Percentiles rank a stretch among this genome's conserved stretches.
These are phyloP conservation scores for Deroplatys truncata DNA, from an alignment of 2,888 invertebrate species.

Conservation along the genomic window DNA sequence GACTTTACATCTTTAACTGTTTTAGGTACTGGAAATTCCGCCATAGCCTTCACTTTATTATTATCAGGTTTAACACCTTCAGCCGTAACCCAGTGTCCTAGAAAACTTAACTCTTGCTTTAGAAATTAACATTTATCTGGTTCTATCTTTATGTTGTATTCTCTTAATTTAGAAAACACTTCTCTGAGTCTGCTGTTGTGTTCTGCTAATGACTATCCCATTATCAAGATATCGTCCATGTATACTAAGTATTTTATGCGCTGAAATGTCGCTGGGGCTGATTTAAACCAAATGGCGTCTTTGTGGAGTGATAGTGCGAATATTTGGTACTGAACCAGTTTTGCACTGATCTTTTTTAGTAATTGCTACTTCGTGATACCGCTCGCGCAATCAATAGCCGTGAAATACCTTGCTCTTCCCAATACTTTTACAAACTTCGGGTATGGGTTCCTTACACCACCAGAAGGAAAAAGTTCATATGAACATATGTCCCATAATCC, in stretches of 20 bases:
- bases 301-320: not conserved
- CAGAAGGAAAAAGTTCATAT: too few relatives aligned
- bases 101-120: constrained; percentile 1
- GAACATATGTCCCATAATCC: too few relatives aligned
- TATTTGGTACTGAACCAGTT: constrained; percentile 4
- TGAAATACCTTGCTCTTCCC: not conserved
- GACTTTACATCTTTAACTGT: not conserved
- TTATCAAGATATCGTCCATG: constrained; percentile 30
- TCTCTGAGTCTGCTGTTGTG: not conserved
- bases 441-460: too few relatives aligned
- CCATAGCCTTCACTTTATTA: not conserved
- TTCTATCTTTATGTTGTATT: not conserved
- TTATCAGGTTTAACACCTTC: constrained; percentile 12
- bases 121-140: constrained; percentile 26
- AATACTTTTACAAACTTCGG: too few relatives aligned
- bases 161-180: constrained; percentile 12
- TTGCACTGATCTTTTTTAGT: not conserved
- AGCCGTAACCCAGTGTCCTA: not conserved
- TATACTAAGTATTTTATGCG: constrained; percentile 18
- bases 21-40: not conserved
- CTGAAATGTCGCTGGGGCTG: not conserved
- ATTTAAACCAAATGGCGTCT: too few relatives aligned
- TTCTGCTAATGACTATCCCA: not conserved
- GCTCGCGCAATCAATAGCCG: constrained; percentile 3
- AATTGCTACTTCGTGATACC: not conserved